A percentile compares a stretch with the other conserved stretches of the same genome.
Conservation (phyloP, 2,888 invertebrate genomes). For the Harmothoe impar region DNA sequence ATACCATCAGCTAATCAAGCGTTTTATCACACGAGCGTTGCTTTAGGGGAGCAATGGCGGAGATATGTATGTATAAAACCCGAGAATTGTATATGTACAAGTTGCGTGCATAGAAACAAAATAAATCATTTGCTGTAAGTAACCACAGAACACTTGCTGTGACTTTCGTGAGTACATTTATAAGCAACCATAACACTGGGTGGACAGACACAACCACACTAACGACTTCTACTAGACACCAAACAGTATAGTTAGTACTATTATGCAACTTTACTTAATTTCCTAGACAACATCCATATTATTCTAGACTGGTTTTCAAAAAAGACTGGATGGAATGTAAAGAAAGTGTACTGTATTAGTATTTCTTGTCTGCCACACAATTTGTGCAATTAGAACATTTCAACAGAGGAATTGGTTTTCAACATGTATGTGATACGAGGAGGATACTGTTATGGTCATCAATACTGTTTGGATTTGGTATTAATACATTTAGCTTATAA, state of each 20-base stretch:
- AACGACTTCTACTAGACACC: too few relatives aligned
- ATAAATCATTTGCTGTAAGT: background rate
- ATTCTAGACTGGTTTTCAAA: background rate
- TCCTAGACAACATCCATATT: background rate
- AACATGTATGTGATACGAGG: background rate
- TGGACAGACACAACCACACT: too few relatives aligned
- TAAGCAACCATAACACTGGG: too few relatives aligned
- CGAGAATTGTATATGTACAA: constrained; percentile 13
- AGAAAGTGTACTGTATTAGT: background rate
- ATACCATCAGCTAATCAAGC: background rate
- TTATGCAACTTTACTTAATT: too few relatives aligned
- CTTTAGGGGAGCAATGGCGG: background rate
- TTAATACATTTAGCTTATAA: background rate
- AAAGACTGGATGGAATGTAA: constrained; percentile 34
- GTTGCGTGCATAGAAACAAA: background rate
- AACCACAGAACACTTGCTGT: too few relatives aligned
- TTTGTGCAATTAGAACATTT: background rate
- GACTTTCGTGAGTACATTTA: too few relatives aligned
- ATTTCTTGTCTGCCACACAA: background rate
- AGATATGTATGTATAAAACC: constrained; percentile 11
- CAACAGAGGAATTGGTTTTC: background rate
- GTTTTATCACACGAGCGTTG: background rate
- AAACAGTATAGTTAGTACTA: too few relatives aligned
- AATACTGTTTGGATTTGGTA: background rate
- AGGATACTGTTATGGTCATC: background rate